Evolutionary conservation across 2,797 vertebrate genomes (phyloP).

Genomic region (Lophotriccus pileatus): DNA sequence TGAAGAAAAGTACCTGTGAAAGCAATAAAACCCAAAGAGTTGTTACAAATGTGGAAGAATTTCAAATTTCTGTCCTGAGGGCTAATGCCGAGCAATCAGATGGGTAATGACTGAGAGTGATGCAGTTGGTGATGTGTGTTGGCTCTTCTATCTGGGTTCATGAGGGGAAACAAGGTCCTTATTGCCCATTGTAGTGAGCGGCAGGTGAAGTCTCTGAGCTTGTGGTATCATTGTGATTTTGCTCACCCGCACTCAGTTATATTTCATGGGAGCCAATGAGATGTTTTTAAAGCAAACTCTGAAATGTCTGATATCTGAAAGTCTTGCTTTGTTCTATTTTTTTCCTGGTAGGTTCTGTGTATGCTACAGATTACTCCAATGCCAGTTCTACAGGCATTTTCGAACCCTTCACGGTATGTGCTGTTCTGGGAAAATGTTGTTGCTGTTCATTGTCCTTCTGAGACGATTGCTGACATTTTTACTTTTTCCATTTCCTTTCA

Average conservation of each 20-base stretch:
- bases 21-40: neutral
- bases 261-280: neutral
- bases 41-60: neutral
- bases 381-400: conserved; percentile 92
- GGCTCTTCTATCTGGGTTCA: neutral
- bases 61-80: neutral
- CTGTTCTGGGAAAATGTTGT: neutral
- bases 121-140: neutral
- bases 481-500: conserved; percentile 58
- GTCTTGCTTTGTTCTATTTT: neutral
- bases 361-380: conserved; percentile 94
- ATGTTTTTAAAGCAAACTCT: neutral
- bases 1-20: neutral
- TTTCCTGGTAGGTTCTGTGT: conserved; percentile 79
- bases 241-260: neutral
- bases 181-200: neutral
- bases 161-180: neutral
- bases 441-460: neutral
- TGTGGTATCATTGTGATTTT: neutral
- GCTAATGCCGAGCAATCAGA: neutral
- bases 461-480: neutral
- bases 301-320: neutral
- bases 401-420: conserved; percentile 87
- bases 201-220: neutral
- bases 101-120: neutral